A percentile compares a stretch with the other conserved stretches of the same genome.
These are phyloP conservation scores for Perdita meconis DNA, from an alignment of 2,888 invertebrate genomes.

Conservation along the genomic window DNA sequence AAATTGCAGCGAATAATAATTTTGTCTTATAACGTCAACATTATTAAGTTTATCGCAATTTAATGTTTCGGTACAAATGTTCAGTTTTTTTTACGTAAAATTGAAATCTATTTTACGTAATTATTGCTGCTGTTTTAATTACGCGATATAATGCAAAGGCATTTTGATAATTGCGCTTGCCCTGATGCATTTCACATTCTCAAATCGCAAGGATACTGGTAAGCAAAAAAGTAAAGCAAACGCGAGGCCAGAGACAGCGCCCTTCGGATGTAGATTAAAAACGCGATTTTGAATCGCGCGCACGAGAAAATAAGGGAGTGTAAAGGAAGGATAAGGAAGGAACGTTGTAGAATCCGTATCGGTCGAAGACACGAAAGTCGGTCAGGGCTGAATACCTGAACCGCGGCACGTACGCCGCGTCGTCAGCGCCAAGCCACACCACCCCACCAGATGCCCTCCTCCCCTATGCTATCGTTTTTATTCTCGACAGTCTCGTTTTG, in stretches of 20 bases:
- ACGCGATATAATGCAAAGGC: no score
- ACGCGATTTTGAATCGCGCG: background rate
- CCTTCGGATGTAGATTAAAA: background rate
- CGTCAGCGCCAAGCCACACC: background rate
- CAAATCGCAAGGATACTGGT: no score
- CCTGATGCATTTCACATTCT: no score
- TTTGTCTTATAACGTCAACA: no score
- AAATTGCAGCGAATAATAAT: no score
- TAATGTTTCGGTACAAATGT: no score
- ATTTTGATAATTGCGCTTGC: no score
- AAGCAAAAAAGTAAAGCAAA: background rate
- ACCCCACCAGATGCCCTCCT: background rate
- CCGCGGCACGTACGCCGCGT: conserved; percentile 38
- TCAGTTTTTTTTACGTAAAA: no score
- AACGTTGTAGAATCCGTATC: background rate
- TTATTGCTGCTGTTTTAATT: no score
- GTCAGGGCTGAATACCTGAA: conserved; percentile 59
- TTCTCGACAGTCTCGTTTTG: conserved; percentile 2
- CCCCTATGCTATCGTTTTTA: conserved; percentile 2
- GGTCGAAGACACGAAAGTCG: conserved; percentile 58
- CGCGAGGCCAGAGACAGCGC: background rate
- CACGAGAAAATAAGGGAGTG: background rate
- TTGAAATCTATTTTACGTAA: no score
- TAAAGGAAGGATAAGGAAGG: background rate
- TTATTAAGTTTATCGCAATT: no score